Evolutionary conservation across 2,888 invertebrate species (phyloP), one percentile per base, ranked within the genome.

Genomic region (Lucinisca nassula): DNA sequence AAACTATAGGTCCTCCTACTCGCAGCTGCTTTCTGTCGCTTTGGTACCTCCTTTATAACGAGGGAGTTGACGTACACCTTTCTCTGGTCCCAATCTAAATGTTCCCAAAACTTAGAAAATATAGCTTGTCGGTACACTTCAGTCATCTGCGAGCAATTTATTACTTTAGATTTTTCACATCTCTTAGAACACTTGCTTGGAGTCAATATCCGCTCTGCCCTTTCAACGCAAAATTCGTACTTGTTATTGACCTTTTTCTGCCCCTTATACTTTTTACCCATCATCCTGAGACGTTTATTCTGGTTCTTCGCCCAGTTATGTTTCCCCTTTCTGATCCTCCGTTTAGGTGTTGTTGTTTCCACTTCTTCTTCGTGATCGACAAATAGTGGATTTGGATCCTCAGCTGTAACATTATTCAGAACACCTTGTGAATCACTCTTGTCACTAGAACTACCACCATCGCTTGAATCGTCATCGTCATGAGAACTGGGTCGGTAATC

Each of bases 1-100:
- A 74, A 51, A 24, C 55, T 80, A 45, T 35, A 35, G 0, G 38
- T 55, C 72, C 79, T 67, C 40, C 81, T 80, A 40, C 80, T 79
- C 30, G 30, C 49, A 49, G 27, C 55, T 76, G 37, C n/a, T n/a
- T 51, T 21, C 21, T 21, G 51, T 51, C 51, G 21, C 51, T 51
- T 51, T 51, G 51, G 8, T n/a, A 21, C 51, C 51, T 51, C 51
- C 51, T 51, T 51, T 51, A 51, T 51, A 51, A 51, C 4, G 51
- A 72, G 72, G 72, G 72, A 72, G 21, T 38, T 72, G 40, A 72
- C 38, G 30, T 72, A 72, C 14, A 72, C 37, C 6, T 72, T 72
- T 40, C 72, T 72, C 72, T 72, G 38, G 40, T 32, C 37, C 72
- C 72, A 72, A 40, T 72, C 40, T 37, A 72, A 37, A n/a, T 61